Evolutionary conservation across 2,113 vertebrate genomes (phyloP).

Genomic region (Gymnogyps californianus): DNA sequence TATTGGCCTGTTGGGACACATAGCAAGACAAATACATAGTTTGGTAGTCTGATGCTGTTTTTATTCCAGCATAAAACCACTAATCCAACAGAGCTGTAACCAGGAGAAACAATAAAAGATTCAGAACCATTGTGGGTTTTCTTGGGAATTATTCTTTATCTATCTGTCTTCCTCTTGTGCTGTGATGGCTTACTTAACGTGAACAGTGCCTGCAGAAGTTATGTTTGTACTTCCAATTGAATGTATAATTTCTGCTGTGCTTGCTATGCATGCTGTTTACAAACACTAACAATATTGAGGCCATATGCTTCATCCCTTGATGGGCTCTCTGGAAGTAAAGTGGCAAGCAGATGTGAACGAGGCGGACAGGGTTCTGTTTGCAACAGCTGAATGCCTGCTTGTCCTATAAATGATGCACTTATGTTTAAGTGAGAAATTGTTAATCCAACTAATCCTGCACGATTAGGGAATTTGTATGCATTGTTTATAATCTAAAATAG

Average conservation of each 20-base stretch:
- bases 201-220: background rate
- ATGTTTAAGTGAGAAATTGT: constrained; percentile 12
- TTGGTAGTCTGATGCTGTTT: background rate
- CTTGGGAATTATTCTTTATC: background rate
- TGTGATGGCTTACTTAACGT: background rate
- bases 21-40: background rate
- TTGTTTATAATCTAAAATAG: constrained; percentile 12
- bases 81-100: background rate
- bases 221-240: background rate
- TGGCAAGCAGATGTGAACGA: constrained; percentile 28
- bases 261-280: background rate
- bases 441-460: background rate
- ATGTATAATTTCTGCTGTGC: background rate
- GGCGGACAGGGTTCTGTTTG: background rate
- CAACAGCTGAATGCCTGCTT: constrained; percentile 30
- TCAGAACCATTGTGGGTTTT: background rate
- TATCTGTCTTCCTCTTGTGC: background rate
- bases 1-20: background rate
- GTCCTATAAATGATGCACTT: constrained; percentile 8
- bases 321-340: constrained; percentile 17
- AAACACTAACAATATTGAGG: background rate
- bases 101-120: background rate
- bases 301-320: constrained; percentile 28
- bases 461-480: background rate
- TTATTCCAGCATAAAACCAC: background rate